A percentile compares a stretch with the other conserved stretches of the same genome.
Evolutionary conservation across 2,113 vertebrate species (phyloP).

Genomic region (Heloderma charlesbogerti): DNA sequence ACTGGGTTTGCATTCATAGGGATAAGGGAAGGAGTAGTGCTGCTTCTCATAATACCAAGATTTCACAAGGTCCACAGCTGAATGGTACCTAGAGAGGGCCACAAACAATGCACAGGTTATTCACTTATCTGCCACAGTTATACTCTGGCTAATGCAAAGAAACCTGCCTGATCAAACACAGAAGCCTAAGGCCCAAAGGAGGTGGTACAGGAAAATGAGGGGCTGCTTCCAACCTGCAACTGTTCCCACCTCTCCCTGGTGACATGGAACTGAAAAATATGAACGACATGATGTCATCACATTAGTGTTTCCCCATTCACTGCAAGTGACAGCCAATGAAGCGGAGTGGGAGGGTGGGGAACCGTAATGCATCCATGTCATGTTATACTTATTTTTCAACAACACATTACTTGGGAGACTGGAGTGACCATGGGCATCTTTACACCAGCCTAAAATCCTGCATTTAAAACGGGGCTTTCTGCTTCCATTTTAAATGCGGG

Average conservation of each 20-base stretch:
- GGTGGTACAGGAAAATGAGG: not conserved
- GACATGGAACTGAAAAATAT: not conserved
- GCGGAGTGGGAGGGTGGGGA: not conserved
- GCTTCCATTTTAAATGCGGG: no score
- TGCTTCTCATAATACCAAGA: slow-evolving; percentile 87
- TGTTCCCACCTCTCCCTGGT: not conserved
- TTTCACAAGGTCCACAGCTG: slow-evolving; percentile 83
- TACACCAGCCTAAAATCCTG: no score
- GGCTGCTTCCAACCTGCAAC: not conserved
- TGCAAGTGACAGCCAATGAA: not conserved
- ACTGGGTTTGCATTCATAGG: slow-evolving; percentile 70
- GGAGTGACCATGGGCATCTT: no score
- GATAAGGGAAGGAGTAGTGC: slow-evolving; percentile 82
- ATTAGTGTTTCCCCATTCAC: not conserved
- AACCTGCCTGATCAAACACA: not conserved
- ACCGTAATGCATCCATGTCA: not conserved
- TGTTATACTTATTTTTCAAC: not conserved
- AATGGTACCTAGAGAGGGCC: slow-evolving; percentile 77
- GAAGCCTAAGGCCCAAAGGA: not conserved
- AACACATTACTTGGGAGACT: not conserved
- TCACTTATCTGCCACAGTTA: not conserved
- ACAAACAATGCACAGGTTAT: accelerated
- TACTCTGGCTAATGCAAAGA: not conserved
- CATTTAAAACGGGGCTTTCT: no score
- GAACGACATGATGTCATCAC: not conserved